phyloP scores from a whole-genome alignment of 1,140 invertebrate genomes.

The Micrasema longulum region DNA sequence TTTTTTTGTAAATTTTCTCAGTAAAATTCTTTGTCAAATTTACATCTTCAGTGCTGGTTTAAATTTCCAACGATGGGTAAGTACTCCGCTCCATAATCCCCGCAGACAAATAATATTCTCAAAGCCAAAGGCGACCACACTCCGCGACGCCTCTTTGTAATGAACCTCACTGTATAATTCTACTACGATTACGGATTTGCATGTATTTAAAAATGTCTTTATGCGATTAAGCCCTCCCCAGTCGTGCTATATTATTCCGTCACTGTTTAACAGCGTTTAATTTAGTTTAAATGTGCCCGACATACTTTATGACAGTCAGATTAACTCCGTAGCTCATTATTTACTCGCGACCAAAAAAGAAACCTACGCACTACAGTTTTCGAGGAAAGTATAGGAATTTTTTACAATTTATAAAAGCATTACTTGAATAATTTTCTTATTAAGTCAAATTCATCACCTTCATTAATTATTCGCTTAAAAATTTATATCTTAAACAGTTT shows the following conservation, averaged over 20 bases:
- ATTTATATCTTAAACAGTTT: too few species aligned
- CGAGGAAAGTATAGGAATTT: too few species aligned
- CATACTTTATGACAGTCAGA: neutral
- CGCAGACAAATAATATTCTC: conserved; percentile 37
- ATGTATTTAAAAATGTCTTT: conserved; percentile 29
- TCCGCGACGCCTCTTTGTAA: conserved; percentile 32
- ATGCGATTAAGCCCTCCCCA: conserved; percentile 18
- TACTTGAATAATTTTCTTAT: too few species aligned
- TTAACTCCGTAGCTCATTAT: too few species aligned
- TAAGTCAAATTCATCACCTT: too few species aligned
- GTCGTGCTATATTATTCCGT: neutral
- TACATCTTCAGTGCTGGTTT: conserved; percentile 23
- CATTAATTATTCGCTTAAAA: too few species aligned
- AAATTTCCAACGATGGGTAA: neutral
- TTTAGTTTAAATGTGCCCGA: neutral
- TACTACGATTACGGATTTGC: conserved; percentile 22
- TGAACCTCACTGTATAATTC: conserved; percentile 33
- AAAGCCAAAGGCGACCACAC: conserved; percentile 23
- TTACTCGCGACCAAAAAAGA: too few species aligned
- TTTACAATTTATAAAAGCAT: too few species aligned
- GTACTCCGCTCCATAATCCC: conserved; percentile 13
- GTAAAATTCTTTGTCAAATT: conserved; percentile 8
- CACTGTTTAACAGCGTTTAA: conserved; percentile 12
- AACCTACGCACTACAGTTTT: too few species aligned
- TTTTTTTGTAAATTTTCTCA: too few species aligned